Evolutionary conservation across 2,888 invertebrate species (phyloP), one percentile per base, ranked within the genome.

Genomic region (Drosophila ustulata): DNA sequence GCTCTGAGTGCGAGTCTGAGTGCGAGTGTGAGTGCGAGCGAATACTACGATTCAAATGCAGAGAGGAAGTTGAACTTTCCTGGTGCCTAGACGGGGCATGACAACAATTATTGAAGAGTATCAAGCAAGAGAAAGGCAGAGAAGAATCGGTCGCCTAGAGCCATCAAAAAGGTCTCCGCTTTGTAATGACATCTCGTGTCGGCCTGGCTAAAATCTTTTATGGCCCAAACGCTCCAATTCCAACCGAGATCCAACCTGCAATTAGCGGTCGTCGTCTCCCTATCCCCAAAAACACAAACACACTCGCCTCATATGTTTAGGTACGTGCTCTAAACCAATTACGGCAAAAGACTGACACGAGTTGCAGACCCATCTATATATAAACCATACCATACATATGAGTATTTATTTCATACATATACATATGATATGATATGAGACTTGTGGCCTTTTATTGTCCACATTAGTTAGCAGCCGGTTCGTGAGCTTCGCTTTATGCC

Each of bases 321-420:
- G 70, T 82, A 81, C 82, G 82, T 82, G 84, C 81, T 74, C 57
- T 79, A 74, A 79, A 81, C 81, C 81, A 82, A 82, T 82, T 82
- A 82, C 46, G 45, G 51, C 41, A 61, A 62, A 69, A 69, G 52
- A 61, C 72, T 85, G 80, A 82, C 82, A 82, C 80, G 83, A 82
- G 85, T 68, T 73, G 37, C 57, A 59, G 39, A 32, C 39, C 43
- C 61, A 52, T 3, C 39, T 43, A 41, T 46, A 34, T n/a, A 32
- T 63, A 18, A 18, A 53, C 32, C 43, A 49, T 13, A 32, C 37
- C 23, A 47, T 37, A 49, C 25, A 13, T 23, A 18, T 32, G 23
- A 5, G 18, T 41, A 43, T 43, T 18, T 6, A 18, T 13, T 37
- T 11, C 28, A 46, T 56, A 28, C 26, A 13, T 51, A 46, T 37